Conservation (phyloP, 2,113 vertebrate genomes). For the Dascyllus trimaculatus region DNA sequence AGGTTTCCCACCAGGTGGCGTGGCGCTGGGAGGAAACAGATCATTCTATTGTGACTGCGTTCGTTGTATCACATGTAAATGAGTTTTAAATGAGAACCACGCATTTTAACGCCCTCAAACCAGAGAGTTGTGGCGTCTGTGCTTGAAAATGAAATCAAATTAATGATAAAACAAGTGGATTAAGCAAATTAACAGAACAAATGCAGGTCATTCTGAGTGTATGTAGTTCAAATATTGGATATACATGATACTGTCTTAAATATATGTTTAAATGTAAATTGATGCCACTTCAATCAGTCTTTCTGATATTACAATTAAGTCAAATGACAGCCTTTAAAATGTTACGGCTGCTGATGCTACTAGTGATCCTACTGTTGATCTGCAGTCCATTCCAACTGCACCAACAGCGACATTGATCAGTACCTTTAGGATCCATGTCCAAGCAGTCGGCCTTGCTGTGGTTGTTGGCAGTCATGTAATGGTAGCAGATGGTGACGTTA, state of each 20-base stretch:
- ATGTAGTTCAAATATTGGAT: neutral
- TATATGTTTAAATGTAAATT: too few relatives aligned
- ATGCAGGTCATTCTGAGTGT: neutral
- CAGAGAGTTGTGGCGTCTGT: too few relatives aligned
- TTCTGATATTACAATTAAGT: neutral
- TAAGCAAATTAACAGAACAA: too few relatives aligned
- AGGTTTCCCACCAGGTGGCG: slow-evolving; percentile 93
- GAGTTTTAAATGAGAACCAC: neutral
- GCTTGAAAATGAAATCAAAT: neutral
- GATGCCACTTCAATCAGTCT: neutral
- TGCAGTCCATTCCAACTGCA: too few relatives aligned
- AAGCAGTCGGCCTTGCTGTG: slow-evolving; percentile 94
- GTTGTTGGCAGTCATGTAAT: slow-evolving; percentile 92
- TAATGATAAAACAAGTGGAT: neutral
- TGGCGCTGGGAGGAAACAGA: slow-evolving; percentile 82
- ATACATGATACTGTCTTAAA: neutral
- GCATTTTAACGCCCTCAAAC: too few relatives aligned
- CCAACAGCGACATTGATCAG: neutral
- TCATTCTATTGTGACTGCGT: neutral
- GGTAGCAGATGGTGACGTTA: slow-evolving; percentile 99
- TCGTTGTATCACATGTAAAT: too few relatives aligned
- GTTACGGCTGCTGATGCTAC: neutral
- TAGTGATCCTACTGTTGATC: neutral
- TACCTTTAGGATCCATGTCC: slow-evolving; percentile 97
- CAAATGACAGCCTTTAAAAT: neutral